Evolutionary conservation across 2,888 invertebrate genomes (phyloP).

Genomic region (Acrobasis repandana): DNA sequence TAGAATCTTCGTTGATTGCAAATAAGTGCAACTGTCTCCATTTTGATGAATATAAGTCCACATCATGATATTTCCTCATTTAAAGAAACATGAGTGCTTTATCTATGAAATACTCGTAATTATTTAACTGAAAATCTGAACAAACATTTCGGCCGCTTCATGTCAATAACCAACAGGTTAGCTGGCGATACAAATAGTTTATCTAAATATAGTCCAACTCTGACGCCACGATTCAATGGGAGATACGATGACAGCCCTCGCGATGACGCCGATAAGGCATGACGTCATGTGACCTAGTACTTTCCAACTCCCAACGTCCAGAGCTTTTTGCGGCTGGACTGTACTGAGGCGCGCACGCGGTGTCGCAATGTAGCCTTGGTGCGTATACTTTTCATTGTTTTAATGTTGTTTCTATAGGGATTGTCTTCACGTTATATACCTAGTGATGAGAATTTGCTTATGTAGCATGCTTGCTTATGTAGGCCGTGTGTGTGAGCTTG

Average conservation of each 20-base stretch:
- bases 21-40: too few species aligned
- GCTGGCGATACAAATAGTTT: not conserved
- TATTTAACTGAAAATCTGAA: not conserved
- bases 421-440: not conserved
- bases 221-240: constrained; percentile 12
- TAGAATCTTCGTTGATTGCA: too few species aligned
- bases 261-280: constrained; percentile 29
- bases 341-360: constrained; percentile 27
- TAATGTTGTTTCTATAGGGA: constrained; percentile 10
- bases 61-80: too few species aligned
- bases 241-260: constrained; percentile 21
- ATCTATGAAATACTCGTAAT: too few species aligned
- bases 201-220: not conserved
- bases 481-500: too few species aligned
- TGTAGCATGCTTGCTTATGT: too few species aligned
- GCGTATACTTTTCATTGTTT: constrained; percentile 28
- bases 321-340: constrained; percentile 34
- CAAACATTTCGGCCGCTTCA: not conserved
- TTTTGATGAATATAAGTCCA: too few species aligned
- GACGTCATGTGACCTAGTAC: constrained; percentile 22
- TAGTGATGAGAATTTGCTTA: too few species aligned
- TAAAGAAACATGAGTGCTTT: too few species aligned
- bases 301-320: constrained; percentile 22
- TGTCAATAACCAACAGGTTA: not conserved
- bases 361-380: constrained; percentile 31